Evolutionary conservation across 2,113 vertebrate genomes (phyloP), one percentile per base, ranked within the genome.

Genomic region (Solea solea): DNA sequence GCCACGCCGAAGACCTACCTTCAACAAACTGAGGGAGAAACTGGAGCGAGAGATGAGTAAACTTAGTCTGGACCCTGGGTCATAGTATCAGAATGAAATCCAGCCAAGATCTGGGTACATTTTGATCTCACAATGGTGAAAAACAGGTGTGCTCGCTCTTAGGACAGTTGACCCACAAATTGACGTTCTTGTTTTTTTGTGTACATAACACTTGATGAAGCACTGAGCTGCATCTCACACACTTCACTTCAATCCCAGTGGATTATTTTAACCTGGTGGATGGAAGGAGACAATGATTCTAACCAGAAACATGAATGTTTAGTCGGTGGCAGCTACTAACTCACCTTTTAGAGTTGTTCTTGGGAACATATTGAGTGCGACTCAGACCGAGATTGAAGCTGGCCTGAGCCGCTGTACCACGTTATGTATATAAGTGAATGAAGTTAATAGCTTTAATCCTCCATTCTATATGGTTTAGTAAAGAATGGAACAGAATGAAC

Each of bases 11-110:
- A 90, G 96, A 45, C 96, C 97, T 0, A 82, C 95, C 34, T 98
- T 98, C 84, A 93, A 93, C 81, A 98, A 96, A 51, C 90, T 98
- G 64, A 91, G 72, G 0, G 95, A 95, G 74, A 95, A 93, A 85
- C 91, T 98, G 60, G 94, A 95, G 63, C 87, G 83, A 63, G 93
- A 95, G 82, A 82, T 86, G 64, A 13, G 34, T 28, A 83, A 82
- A 73, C 13, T 21, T 4, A 60, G 57, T 16, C 53, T 51, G 0
- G 13, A 25, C 9, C 56, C 44, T 5, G 41, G 15, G 6, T 57
- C 69, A 0, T 15, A 39, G 59, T 5, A 0, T 21, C 16, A 1
- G 7, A 56, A 68, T 7, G 61, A 25, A 40, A 13, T 9, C 39
- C 8, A 15, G 9, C 70, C 61, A 42, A 54, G n/a, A 48, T 52